Percentiles rank a stretch among this genome's conserved stretches.
Evolutionary conservation across 2,797 vertebrate species (phyloP).

Genomic region (Artibeus lituratus): DNA sequence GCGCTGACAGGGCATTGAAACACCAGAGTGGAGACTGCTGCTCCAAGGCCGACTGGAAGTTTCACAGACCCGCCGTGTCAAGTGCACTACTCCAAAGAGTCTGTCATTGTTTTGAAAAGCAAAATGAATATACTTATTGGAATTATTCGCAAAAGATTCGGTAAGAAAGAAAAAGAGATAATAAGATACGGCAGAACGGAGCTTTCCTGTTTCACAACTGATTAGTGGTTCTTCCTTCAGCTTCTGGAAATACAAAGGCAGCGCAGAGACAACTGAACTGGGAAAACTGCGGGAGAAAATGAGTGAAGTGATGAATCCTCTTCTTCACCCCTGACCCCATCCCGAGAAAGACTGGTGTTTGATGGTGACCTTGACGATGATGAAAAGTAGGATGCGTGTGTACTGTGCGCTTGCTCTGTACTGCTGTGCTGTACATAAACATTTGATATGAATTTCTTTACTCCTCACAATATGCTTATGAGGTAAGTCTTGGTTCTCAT

Average conservation of each 20-base stretch:
- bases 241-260: not conserved
- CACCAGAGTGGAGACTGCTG: not conserved
- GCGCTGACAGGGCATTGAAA: not conserved
- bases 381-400: not conserved
- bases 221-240: not conserved
- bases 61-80: not conserved
- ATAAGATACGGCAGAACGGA: not conserved
- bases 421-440: not conserved
- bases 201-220: not conserved
- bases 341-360: not conserved
- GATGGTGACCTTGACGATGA: not conserved
- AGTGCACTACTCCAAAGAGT: not conserved
- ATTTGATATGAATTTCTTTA: not conserved
- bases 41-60: not conserved
- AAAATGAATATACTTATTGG: not conserved
- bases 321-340: rapidly evolving
- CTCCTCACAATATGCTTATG: not conserved
- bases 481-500: not conserved
- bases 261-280: not conserved
- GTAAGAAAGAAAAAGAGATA: not conserved
- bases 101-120: not conserved
- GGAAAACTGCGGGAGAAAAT: not conserved
- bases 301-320: too few relatives aligned
- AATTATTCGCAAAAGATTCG: not conserved
- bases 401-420: not conserved